These are phyloP conservation scores for Drosophila phalerata DNA, from an alignment of 2,888 invertebrate genomes.

Conservation along the genomic window DNA sequence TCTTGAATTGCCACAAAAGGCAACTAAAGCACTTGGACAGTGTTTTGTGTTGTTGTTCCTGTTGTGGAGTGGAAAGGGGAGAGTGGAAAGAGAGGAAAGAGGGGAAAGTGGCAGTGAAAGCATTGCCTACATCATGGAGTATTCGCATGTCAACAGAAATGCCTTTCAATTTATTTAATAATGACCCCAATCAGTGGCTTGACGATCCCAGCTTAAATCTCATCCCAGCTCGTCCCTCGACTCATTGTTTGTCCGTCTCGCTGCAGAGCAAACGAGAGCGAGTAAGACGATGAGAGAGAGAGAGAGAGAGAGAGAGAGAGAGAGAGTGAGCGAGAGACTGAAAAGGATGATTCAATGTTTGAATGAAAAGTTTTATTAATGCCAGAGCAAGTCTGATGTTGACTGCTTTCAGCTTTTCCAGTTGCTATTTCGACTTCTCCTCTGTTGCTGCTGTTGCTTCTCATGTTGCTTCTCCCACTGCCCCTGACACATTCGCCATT, in stretches of 20 bases:
- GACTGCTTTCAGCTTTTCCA: constrained; percentile 20
- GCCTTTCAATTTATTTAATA: constrained; percentile 68
- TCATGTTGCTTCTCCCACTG: background rate
- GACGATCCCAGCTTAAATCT: constrained; percentile 48
- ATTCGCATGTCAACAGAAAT: constrained; percentile 62
- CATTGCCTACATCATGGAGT: constrained; percentile 27
- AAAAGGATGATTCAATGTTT: constrained; percentile 24
- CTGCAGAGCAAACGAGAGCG: background rate
- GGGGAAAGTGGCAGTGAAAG: background rate
- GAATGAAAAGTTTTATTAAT: constrained; percentile 59
- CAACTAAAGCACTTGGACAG: constrained; percentile 55
- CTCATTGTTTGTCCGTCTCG: constrained; percentile 6
- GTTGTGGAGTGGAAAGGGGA: constrained; percentile 2
- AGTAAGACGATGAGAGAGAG: background rate
- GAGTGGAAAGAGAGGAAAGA: background rate
- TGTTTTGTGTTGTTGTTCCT: constrained; percentile 31
- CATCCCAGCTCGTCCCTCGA: background rate
- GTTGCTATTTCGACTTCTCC: background rate
- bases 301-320: background rate
- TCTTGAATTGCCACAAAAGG: constrained; percentile 56
- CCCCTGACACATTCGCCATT: constrained; percentile 4
- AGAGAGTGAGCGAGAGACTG: background rate
- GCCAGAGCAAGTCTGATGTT: constrained; percentile 37
- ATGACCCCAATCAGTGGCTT: constrained; percentile 66
- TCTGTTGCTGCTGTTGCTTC: background rate